Base-by-base conservation (phyloP, 2,113 vertebrate species). In the Oceanodroma tethys region DNA sequence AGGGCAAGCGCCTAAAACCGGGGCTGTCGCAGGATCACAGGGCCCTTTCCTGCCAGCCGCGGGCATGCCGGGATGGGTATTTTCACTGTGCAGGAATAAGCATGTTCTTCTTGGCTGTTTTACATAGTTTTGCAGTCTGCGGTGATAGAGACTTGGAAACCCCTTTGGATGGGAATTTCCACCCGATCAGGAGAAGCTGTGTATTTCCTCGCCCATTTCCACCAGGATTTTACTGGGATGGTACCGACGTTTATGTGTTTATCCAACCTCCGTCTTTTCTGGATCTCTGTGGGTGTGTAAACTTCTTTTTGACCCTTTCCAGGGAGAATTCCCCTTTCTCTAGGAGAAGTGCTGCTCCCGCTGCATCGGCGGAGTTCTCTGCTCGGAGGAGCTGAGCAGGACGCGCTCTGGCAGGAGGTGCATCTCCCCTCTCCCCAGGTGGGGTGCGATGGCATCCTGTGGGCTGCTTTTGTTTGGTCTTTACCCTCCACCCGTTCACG, bases 1-100 rank as follows among this genome's bases (percentile, higher is more conserved):
- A 12, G 25, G 36, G 13, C 0, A 3, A 40, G 65, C 3, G 0
- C 65, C 30, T 34, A 6, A 47, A 56, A 12, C 5, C 0, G 11
- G 81, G 75, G 19, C 13, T 75, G 29, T 15, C 56, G 6, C 0
- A 32, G 82, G 42, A 11, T 53, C 11, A 2, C 17, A 4, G 82
- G 34, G 58, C 67, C 43, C 63, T 80, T 81, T 52, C 26, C 66
- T 72, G 36, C 43, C 40, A 59, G 63, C 68, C 59, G 9, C 1
- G 11, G 76, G 21, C 79, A 48, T 14, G 18, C 65, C 8, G 5
- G 2, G 1, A 7, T 71, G 60, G 68, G 26, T 71, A 3, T 74
- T 55, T 50, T 67, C 7, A 3, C 34, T 1, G 9, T 62, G 86
- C 89, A 91, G 60, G 88, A 96, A 53, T 76, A 70, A 88, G 58